Base-by-base conservation (phyloP, 1,140 invertebrate genomes). In the Drosophila takahashii region DNA sequence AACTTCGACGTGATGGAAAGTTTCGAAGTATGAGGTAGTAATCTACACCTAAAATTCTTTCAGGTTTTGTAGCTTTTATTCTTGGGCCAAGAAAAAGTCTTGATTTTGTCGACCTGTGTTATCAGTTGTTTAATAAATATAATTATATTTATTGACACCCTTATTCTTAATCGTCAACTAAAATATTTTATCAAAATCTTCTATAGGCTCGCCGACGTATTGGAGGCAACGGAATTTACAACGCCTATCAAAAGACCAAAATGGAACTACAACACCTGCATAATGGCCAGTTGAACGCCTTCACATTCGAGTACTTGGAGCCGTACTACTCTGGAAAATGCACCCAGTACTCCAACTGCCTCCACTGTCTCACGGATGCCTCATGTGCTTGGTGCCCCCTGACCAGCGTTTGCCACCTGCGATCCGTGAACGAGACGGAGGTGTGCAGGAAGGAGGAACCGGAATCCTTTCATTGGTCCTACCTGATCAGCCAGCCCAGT, bases 331-430 rank as follows among this genome's bases (percentile, higher is more conserved):
- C 96, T 54, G 96, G 96, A 0, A 93, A 94, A n/a, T 99, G 98
- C 84, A 90, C 92, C 0, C 93, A 94, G 18, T 97, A 98, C 81
- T 94, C 93, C 48, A 98, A 96, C 85, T 99, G 98, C 89, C 92
- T 98, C 6, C 94, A 97, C 48, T 99, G 98, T 90, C 92, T 98
- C 18, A 96, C 96, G 0, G 98, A 99, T 92, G 95, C 96, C 0
- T 94, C 95, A 9, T 99, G 98, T 90, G 97, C 97, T 0, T 99
- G 98, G 98, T 98, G 97, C 90, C 95, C 96, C 16, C 81, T 95
- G 7, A 96, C 93, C 0, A 93, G 94, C 29, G 93, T 93, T 26
- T 96, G 96, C 86, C 93, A 96, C 18, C 92, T 94, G 5, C 93
- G 95, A 15, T 92, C 93, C 3, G 89, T 93, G 0, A 95, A 96